These are phyloP conservation scores for Acleris emargana DNA, from an alignment of 2,888 invertebrate genomes.

Conservation along the genomic window DNA sequence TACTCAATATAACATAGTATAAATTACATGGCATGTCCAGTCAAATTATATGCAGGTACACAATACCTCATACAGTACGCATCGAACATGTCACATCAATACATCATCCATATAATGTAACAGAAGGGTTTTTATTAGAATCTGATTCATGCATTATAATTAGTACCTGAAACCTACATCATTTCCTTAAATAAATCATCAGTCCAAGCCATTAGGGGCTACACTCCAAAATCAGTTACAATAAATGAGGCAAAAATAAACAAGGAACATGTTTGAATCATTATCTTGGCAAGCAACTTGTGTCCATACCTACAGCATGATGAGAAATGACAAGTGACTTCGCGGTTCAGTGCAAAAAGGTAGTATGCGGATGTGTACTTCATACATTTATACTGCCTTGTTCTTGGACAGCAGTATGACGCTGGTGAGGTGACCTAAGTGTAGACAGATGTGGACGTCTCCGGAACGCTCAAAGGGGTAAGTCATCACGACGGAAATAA, in stretches of 20 bases:
- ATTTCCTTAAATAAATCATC: slow-evolving; percentile 27
- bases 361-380: too few relatives aligned
- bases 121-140: too few relatives aligned
- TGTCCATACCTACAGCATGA: slow-evolving; percentile 52
- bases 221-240: slow-evolving; percentile 60
- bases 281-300: slow-evolving; percentile 67
- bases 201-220: slow-evolving; percentile 21
- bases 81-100: too few relatives aligned
- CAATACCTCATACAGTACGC: too few relatives aligned
- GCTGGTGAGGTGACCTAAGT: slow-evolving; percentile 42
- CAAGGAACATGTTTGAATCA: slow-evolving; percentile 63
- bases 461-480: slow-evolving; percentile 12
- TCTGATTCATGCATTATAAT: slow-evolving; percentile 19
- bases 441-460: slow-evolving; percentile 45
- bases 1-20: too few relatives aligned
- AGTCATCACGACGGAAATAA: slow-evolving; percentile 59
- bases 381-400: too few relatives aligned
- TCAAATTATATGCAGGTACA: too few relatives aligned
- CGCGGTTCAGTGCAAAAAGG: slow-evolving; percentile 5
- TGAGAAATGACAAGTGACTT: slow-evolving; percentile 57
- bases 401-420: slow-evolving; percentile 35
- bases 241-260: slow-evolving; percentile 57
- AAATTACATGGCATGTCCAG: too few relatives aligned
- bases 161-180: slow-evolving; percentile 19
- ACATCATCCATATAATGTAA: too few relatives aligned